These are phyloP conservation scores for Okamejei kenojei DNA, from an alignment of 2,797 vertebrate species.

Conservation along the genomic window DNA sequence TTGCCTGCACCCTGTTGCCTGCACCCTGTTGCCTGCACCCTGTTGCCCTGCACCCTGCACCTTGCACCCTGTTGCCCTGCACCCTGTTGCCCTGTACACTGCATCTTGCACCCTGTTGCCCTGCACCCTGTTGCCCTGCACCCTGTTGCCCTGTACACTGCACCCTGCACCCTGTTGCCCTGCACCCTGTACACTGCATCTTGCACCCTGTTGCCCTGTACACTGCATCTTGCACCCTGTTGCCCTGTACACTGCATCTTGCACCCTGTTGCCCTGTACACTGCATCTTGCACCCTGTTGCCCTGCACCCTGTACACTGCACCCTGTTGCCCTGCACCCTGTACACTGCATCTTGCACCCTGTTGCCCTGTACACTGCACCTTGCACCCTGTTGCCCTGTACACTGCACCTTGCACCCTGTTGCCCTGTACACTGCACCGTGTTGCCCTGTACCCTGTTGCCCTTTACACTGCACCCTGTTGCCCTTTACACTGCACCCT, in stretches of 20 bases:
- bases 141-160: background rate
- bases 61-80: background rate
- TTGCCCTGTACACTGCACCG: background rate
- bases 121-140: too few relatives aligned
- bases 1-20: too few relatives aligned
- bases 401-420: too few relatives aligned
- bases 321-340: background rate
- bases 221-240: background rate
- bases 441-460: background rate
- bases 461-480: too few relatives aligned
- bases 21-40: background rate
- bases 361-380: background rate
- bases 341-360: too few relatives aligned
- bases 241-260: too few relatives aligned
- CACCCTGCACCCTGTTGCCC: background rate
- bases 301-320: background rate
- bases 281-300: too few relatives aligned
- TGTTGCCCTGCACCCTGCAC: background rate
- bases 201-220: background rate
- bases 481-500: background rate
- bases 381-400: background rate
- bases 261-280: too few relatives aligned
- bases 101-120: background rate
- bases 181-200: too few relatives aligned
- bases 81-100: background rate